These are phyloP conservation scores for Pogona vitticeps DNA, from an alignment of 2,113 vertebrate genomes.

Conservation along the genomic window DNA sequence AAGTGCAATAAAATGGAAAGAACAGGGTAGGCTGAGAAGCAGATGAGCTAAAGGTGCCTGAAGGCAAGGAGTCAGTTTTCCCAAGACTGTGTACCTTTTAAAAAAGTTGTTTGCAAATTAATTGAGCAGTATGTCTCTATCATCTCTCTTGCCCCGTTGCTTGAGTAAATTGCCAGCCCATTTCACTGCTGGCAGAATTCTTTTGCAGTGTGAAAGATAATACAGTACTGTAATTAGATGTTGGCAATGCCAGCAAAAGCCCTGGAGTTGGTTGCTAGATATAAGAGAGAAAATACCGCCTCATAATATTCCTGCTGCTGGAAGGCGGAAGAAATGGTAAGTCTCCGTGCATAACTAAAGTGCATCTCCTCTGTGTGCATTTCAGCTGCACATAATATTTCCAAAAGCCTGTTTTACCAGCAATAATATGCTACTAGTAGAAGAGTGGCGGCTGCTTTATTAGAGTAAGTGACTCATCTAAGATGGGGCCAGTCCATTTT, in stretches of 20 bases:
- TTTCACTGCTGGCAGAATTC: neutral
- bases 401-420: neutral
- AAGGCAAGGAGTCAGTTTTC: constrained; percentile 7
- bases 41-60: neutral
- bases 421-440: neutral
- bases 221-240: neutral
- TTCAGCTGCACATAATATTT: neutral
- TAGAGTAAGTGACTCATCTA: too few relatives aligned
- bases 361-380: too few relatives aligned
- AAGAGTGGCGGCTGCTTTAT: too few relatives aligned
- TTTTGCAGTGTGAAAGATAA: neutral
- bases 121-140: constrained; percentile 1
- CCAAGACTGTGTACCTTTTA: neutral
- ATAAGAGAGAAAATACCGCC: neutral
- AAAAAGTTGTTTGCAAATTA: constrained; percentile 14
- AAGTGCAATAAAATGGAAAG: neutral
- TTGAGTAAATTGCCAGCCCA: neutral
- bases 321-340: too few relatives aligned
- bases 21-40: neutral
- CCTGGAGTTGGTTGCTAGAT: neutral
- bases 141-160: neutral
- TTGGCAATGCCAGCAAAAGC: neutral
- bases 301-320: neutral
- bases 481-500: too few relatives aligned
- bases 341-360: neutral